Conservation (phyloP, 2,888 invertebrate genomes). For the Sesia apiformis region DNA sequence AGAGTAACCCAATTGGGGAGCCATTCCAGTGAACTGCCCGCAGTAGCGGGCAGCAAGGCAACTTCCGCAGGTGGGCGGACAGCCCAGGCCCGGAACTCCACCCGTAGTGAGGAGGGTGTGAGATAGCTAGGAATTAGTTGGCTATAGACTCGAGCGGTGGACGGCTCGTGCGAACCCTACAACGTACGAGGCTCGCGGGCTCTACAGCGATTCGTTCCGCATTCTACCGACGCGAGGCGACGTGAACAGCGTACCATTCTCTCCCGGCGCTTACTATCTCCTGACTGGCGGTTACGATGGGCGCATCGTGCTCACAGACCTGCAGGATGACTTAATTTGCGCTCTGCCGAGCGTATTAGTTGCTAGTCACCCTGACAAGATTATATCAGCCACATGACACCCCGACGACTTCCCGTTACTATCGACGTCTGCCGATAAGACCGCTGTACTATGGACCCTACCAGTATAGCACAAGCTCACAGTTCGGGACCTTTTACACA, state of each 20-base stretch:
- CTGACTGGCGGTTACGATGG: conserved; percentile 97
- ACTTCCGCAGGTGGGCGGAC: no score
- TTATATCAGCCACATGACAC: conserved; percentile 97
- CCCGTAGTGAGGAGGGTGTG: no score
- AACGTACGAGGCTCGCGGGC: conserved; percentile 95
- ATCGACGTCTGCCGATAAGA: no score
- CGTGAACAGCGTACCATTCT: conserved; percentile 88
- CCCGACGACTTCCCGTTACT: no score
- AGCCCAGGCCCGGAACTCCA: no score
- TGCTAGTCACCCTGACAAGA: conserved; percentile 97
- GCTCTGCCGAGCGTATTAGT: conserved; percentile 96
- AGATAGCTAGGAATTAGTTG: conserved; percentile 77
- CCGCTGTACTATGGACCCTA: no score
- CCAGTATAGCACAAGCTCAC: no score
- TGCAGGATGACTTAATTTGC: conserved; percentile 96
- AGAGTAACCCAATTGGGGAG: no score
- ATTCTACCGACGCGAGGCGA: conserved; percentile 89
- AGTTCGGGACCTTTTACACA: no score
- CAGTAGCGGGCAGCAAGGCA: no score
- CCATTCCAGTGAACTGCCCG: no score
- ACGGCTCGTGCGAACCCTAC: conserved; percentile 86
- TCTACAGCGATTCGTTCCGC: conserved; percentile 96
- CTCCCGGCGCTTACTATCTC: conserved; percentile 97
- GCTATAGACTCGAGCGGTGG: conserved; percentile 97
- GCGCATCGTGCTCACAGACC: conserved; percentile 92